Conservation (phyloP, 1,140 invertebrate genomes). For the Arion vulgaris region DNA sequence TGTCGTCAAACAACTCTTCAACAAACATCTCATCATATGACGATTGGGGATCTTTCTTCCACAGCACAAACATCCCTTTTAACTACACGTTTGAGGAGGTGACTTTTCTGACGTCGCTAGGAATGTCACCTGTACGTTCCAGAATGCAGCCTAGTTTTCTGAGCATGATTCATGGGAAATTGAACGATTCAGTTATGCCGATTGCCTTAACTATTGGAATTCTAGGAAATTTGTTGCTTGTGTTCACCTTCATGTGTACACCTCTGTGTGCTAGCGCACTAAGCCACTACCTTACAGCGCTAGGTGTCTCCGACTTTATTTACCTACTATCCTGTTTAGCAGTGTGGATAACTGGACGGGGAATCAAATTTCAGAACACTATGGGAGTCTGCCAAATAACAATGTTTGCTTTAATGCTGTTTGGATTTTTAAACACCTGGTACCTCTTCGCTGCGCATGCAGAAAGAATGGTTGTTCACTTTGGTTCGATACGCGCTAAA, state of each 20-base stretch:
- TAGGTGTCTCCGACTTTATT: constrained; percentile 43
- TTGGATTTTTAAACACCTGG: constrained; percentile 40
- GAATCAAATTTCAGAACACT: constrained; percentile 41
- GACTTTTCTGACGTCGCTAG: neutral
- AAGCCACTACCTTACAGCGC: constrained; percentile 49
- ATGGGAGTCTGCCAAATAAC: constrained; percentile 52
- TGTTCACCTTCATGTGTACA: constrained; percentile 41
- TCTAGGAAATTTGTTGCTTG: constrained; percentile 37
- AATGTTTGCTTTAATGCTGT: constrained; percentile 41
- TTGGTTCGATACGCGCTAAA: neutral
- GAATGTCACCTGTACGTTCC: neutral
- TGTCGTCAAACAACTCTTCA: neutral
- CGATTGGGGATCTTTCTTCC: neutral
- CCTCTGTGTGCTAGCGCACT: constrained; percentile 39
- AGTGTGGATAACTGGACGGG: constrained; percentile 40
- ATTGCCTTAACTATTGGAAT: constrained; percentile 40
- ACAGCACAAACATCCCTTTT: neutral
- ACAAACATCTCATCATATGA: neutral
- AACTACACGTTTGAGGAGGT: constrained; percentile 10
- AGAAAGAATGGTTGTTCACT: constrained; percentile 21
- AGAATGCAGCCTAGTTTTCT: neutral
- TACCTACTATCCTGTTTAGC: constrained; percentile 41
- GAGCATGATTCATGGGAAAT: neutral
- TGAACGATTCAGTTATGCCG: constrained; percentile 41
- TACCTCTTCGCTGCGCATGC: constrained; percentile 34